These are phyloP conservation scores for Neolamprologus ventralis DNA, from an alignment of 2,113 vertebrate genomes.

Conservation along the genomic window DNA sequence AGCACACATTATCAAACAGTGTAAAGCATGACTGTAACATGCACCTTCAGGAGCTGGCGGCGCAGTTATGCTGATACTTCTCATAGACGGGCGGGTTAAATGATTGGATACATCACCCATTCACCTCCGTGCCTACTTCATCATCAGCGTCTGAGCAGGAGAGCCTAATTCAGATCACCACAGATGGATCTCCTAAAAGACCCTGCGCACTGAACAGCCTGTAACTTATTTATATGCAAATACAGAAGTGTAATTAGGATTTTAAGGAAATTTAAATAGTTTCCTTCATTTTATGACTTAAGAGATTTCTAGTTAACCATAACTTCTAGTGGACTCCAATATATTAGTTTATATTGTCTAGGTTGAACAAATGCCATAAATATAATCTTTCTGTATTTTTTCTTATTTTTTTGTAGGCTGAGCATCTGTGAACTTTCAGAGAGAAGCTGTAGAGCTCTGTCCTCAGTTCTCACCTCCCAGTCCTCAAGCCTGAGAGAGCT, in stretches of 20 bases:
- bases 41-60: neutral
- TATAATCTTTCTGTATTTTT: neutral
- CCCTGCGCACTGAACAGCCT: neutral
- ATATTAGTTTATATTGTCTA: neutral
- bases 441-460: neutral
- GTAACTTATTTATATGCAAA: neutral
- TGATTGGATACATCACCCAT: neutral
- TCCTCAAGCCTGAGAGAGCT: neutral
- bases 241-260: neutral
- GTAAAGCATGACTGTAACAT: neutral
- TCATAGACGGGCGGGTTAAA: neutral
- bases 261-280: neutral
- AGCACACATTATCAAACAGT: neutral
- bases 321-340: neutral
- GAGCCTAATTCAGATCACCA: neutral
- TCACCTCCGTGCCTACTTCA: neutral
- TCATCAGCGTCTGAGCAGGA: neutral
- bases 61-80: neutral
- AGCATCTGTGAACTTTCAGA: neutral
- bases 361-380: neutral
- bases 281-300: neutral
- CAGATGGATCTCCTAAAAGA: neutral
- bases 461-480: neutral
- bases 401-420: neutral
- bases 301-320: neutral